Evolutionary conservation across 2,113 vertebrate genomes (phyloP).

Genomic region (Bubo blakistoni): DNA sequence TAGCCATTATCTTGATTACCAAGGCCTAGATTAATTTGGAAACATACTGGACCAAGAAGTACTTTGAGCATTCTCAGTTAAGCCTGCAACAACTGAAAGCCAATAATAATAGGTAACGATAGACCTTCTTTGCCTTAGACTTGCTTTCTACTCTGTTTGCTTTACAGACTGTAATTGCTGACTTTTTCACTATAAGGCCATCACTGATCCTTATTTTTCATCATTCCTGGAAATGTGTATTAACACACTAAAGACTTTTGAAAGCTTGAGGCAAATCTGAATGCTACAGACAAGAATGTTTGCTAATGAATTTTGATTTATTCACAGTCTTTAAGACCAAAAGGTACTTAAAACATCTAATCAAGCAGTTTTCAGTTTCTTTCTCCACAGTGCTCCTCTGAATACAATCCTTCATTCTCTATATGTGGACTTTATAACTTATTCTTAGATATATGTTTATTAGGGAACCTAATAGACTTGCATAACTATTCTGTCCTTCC

Average conservation of each 20-base stretch:
- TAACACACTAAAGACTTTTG: not conserved
- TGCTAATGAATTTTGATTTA: not conserved
- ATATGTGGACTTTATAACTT: not conserved
- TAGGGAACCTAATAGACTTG: not conserved
- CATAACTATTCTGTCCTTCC: not conserved
- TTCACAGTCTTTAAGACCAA: not conserved
- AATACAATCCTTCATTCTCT: not conserved
- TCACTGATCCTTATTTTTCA: slow-evolving; percentile 5
- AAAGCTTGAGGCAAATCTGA: not conserved
- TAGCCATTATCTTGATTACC: not conserved
- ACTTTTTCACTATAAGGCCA: not conserved
- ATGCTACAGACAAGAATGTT: not conserved
- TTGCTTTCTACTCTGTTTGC: not conserved
- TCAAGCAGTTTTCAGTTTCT: not conserved
- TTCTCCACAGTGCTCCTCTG: not conserved
- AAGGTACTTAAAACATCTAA: not conserved
- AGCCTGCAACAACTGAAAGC: not conserved
- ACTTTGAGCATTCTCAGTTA: not conserved
- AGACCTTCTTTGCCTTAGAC: not conserved
- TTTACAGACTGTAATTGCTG: not conserved
- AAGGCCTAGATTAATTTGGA: not conserved
- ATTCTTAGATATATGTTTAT: not conserved
- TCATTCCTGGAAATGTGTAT: not conserved
- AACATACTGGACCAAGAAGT: not conserved
- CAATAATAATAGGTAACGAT: not conserved